These are phyloP conservation scores for Philypnodon macrostomus DNA, from an alignment of 2,797 vertebrate species.

Conservation along the genomic window DNA sequence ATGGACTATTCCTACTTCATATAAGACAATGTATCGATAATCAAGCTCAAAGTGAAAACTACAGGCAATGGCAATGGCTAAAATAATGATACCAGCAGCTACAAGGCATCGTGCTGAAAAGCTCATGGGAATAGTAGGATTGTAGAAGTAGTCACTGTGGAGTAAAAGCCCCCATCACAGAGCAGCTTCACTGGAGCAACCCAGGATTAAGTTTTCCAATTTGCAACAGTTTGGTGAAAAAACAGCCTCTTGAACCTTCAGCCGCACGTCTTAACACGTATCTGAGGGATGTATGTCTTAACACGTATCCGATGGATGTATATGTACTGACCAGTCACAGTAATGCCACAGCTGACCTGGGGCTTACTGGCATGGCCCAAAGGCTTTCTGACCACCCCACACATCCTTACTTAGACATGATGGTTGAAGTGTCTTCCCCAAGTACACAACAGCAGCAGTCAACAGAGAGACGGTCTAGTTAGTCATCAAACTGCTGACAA, in stretches of 20 bases:
- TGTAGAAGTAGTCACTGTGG: neutral
- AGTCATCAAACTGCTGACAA: no score
- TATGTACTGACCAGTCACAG: no score
- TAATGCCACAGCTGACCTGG: no score
- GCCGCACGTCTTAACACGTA: slow-evolving; percentile 23
- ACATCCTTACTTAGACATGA: no score
- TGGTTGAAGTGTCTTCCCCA: no score
- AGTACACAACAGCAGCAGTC: no score
- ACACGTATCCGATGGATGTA: neutral
- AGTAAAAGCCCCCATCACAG: slow-evolving; percentile 3
- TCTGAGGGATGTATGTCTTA: slow-evolving; percentile 10
- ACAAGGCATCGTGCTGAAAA: neutral
- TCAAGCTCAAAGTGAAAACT: neutral
- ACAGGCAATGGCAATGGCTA: neutral
- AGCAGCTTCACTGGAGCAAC: slow-evolving; percentile 44
- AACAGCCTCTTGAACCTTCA: slow-evolving; percentile 30
- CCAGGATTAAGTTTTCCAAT: slow-evolving; percentile 48
- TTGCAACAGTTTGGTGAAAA: slow-evolving; percentile 43
- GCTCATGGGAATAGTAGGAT: slow-evolving; percentile 1
- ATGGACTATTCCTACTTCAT: neutral
- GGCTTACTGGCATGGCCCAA: no score
- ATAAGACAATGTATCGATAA: neutral
- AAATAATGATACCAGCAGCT: slow-evolving; percentile 3
- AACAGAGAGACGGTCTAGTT: no score
- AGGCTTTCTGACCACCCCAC: no score